phyloP scores from a whole-genome alignment of 1,140 invertebrate genomes.

The Piezodorus guildinii region DNA sequence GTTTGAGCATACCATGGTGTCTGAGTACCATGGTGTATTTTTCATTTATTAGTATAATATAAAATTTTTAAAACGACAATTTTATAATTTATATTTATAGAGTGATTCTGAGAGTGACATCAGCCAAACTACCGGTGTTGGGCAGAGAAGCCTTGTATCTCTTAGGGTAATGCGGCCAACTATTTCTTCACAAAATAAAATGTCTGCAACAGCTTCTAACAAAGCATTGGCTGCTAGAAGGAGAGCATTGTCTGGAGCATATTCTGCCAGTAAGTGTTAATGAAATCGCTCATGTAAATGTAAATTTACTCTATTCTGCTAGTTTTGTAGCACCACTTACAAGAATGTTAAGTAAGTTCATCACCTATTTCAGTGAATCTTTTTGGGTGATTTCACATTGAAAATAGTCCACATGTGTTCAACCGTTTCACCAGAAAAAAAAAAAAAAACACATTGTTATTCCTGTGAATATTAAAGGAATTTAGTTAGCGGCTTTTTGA shows the following conservation, averaged over 20 bases:
- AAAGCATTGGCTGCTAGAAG: slow-evolving; percentile 39
- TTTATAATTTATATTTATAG: slow-evolving; percentile 32
- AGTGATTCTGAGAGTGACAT: slow-evolving; percentile 61
- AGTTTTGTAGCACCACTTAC: too few species aligned
- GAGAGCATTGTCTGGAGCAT: slow-evolving; percentile 47
- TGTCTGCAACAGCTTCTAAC: slow-evolving; percentile 35
- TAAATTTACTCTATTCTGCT: too few species aligned
- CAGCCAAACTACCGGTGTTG: slow-evolving; percentile 31
- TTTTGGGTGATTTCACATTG: too few species aligned
- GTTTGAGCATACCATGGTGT: too few species aligned
- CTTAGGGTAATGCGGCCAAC: slow-evolving; percentile 54
- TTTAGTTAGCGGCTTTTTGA: too few species aligned
- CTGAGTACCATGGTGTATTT: not conserved
- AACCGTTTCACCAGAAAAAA: too few species aligned
- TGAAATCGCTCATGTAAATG: too few species aligned
- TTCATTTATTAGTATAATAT: not conserved
- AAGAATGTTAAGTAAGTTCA: too few species aligned
- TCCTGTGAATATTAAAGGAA: too few species aligned
- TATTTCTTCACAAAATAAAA: slow-evolving; percentile 67
- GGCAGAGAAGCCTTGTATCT: slow-evolving; percentile 31
- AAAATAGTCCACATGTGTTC: too few species aligned
- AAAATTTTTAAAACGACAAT: not conserved
- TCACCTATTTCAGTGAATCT: too few species aligned
- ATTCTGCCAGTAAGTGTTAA: slow-evolving; percentile 45
- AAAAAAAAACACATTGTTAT: too few species aligned